Percentiles rank a stretch among this genome's conserved stretches.
Conservation (phyloP, 2,888 invertebrate genomes). For the Pristionchus fissidentatus region DNA sequence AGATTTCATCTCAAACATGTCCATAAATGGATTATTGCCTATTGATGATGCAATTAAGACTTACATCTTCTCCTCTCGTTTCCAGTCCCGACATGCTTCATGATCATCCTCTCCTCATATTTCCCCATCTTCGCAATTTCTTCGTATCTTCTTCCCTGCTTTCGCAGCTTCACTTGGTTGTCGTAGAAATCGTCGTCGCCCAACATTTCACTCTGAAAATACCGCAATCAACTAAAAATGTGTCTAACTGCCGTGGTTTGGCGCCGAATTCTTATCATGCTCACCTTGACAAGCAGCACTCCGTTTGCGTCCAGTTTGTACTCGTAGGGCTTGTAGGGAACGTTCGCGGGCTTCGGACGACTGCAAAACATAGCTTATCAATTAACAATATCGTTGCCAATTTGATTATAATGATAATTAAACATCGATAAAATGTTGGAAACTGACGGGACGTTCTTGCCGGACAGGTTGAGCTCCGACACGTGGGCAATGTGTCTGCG, state of each 20-base stretch:
- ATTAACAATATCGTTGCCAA: background rate
- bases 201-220: constrained; percentile 32
- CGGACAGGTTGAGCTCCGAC: background rate
- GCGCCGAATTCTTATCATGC: background rate
- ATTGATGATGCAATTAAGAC: too few species aligned
- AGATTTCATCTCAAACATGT: too few species aligned
- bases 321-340: background rate
- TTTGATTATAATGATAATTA: background rate
- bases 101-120: constrained; percentile 20
- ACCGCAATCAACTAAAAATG: background rate
- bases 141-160: background rate
- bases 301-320: background rate
- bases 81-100: constrained; percentile 10
- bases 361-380: background rate
- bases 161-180: background rate
- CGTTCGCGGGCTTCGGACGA: background rate
- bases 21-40: too few species aligned
- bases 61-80: background rate
- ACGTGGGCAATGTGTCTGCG: background rate
- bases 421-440: background rate
- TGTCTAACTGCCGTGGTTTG: background rate
- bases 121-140: background rate
- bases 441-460: background rate
- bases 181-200: constrained; percentile 15
- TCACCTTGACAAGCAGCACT: background rate